Percentiles rank a stretch among this genome's conserved stretches.
These are phyloP conservation scores for Mirounga angustirostris DNA, from an alignment of 2,113 vertebrate species.

Conservation along the genomic window DNA sequence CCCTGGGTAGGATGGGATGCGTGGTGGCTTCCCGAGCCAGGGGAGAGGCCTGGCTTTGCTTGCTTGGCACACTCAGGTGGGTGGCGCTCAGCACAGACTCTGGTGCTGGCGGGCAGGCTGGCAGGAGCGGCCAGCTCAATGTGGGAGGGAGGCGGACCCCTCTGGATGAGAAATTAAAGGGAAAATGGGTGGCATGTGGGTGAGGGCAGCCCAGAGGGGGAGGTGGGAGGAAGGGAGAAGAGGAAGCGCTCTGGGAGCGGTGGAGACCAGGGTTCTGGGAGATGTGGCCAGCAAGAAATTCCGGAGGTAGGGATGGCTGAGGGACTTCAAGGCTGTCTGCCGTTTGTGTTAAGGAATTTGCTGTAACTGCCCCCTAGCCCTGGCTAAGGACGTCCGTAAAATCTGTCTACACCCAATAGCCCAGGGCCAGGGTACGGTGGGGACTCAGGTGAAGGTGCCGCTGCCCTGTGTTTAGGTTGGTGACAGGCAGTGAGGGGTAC, in stretches of 20 bases:
- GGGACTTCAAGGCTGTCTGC: neutral
- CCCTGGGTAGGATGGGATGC: accelerated
- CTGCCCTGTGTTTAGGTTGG: neutral
- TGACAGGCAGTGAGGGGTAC: neutral
- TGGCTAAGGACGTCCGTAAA: neutral
- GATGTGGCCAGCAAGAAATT: neutral
- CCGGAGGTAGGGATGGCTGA: accelerated
- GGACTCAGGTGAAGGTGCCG: neutral
- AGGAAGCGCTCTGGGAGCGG: neutral
- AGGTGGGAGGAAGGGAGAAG: neutral
- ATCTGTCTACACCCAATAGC: neutral
- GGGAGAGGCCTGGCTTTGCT: neutral
- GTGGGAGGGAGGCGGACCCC: neutral
- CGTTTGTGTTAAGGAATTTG: neutral
- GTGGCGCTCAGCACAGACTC: neutral
- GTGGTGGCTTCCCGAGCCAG: neutral
- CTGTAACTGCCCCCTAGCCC: neutral
- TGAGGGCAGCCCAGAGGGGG: neutral
- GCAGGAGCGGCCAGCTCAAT: neutral
- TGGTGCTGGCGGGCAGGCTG: neutral
- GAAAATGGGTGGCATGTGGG: too few relatives aligned
- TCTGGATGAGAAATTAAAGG: neutral
- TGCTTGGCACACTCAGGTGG: accelerated
- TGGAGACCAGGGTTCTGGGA: neutral
- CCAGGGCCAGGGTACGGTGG: neutral